Evolutionary conservation across 2,888 invertebrate species (phyloP).

Genomic region (Neuroscelio doddi): DNA sequence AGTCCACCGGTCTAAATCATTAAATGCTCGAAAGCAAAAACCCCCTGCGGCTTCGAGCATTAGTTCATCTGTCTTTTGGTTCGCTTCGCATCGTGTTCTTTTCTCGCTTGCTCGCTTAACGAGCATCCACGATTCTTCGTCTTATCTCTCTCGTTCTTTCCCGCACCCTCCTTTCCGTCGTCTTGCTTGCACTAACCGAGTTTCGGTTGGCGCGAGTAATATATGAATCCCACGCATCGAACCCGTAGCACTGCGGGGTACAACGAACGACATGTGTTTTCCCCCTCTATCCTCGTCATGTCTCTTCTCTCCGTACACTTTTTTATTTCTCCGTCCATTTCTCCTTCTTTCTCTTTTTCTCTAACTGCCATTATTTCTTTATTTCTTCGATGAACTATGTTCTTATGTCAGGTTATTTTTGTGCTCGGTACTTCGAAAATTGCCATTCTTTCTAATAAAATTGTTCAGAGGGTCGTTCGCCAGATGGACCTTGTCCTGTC

Average conservation of each 20-base stretch:
- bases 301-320: constrained; percentile 46
- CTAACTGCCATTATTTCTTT: constrained; percentile 25
- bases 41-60: constrained; percentile 67
- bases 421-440: constrained; percentile 19
- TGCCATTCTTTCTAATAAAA: constrained; percentile 4
- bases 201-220: constrained; percentile 64
- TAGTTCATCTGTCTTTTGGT: constrained; percentile 68
- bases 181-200: constrained; percentile 45
- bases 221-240: constrained; percentile 70
- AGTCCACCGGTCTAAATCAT: constrained; percentile 63
- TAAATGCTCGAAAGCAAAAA: constrained; percentile 64
- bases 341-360: constrained; percentile 23
- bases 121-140: constrained; percentile 41
- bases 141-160: constrained; percentile 20
- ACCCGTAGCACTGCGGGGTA: constrained; percentile 67
- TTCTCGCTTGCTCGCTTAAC: constrained; percentile 53
- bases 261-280: constrained; percentile 71
- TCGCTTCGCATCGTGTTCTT: constrained; percentile 60
- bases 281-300: constrained; percentile 53
- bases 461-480: too few species aligned
- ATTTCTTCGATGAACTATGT: constrained; percentile 4
- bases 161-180: constrained; percentile 17
- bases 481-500: too few species aligned
- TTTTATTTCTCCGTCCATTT: constrained; percentile 37
- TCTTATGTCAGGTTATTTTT: not conserved